Conservation (phyloP, 2,797 vertebrate genomes). For the Sebastes minor region DNA sequence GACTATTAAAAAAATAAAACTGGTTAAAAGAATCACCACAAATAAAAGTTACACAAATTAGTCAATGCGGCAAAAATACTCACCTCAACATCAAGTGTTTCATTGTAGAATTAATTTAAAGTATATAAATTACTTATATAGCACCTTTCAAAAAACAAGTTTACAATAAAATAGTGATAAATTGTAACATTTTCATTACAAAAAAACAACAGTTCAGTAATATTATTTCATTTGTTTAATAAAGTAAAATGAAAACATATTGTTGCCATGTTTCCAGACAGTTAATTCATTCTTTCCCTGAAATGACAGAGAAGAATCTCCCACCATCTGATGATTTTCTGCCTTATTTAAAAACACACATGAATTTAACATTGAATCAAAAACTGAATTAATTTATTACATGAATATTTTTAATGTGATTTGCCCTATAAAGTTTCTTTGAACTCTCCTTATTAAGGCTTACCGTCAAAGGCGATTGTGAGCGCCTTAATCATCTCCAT, state of each 20-base stretch:
- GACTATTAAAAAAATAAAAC: not conserved
- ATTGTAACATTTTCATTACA: not conserved
- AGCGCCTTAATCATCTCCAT: constrained; percentile 85
- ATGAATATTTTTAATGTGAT: not conserved
- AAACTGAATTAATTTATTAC: not conserved
- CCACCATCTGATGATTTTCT: not conserved
- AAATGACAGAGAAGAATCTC: not conserved
- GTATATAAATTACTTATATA: no score
- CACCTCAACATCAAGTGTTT: not conserved
- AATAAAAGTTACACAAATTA: not conserved
- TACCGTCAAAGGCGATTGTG: constrained; percentile 88
- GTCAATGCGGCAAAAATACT: not conserved
- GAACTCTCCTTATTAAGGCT: constrained; percentile 8
- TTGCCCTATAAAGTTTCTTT: not conserved
- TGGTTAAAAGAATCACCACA: not conserved
- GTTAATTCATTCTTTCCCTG: not conserved
- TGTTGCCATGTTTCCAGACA: not conserved
- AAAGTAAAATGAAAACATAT: not conserved
- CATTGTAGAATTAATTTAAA: not conserved
- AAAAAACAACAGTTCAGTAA: not conserved
- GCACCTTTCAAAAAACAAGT: not conserved
- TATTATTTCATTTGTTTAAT: not conserved
- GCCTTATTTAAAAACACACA: not conserved
- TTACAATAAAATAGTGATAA: not conserved
- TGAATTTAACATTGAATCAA: not conserved